Conservation (phyloP, 1,140 invertebrate genomes). For the Pinna nobilis region DNA sequence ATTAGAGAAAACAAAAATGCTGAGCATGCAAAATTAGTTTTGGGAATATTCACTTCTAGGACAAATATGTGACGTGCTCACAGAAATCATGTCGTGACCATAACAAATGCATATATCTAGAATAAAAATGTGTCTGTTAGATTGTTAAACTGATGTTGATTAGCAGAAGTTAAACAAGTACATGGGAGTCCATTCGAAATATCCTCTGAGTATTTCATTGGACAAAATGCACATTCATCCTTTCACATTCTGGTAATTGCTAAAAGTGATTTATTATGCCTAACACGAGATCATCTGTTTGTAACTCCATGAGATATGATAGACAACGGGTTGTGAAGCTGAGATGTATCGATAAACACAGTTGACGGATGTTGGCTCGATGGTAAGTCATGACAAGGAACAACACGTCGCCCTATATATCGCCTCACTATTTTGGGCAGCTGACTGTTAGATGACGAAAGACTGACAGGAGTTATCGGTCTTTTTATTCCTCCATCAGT, state of each 20-base stretch:
- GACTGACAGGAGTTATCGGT: constrained; percentile 41
- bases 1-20: too few species aligned
- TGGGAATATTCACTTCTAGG: too few species aligned
- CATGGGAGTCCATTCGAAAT: background rate
- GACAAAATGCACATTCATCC: background rate
- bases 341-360: constrained; percentile 53
- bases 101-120: too few species aligned
- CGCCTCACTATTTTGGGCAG: constrained; percentile 52
- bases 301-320: constrained; percentile 48
- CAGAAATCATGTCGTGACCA: too few species aligned
- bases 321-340: constrained; percentile 50
- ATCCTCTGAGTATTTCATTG: background rate
- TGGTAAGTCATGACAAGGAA: constrained; percentile 52
- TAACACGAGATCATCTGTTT: constrained; percentile 31
- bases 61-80: too few species aligned
- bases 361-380: constrained; percentile 23
- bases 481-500: constrained; percentile 53
- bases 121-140: too few species aligned
- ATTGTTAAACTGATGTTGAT: too few species aligned
- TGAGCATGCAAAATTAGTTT: too few species aligned
- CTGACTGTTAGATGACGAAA: constrained; percentile 7
- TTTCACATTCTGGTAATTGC: too few species aligned
- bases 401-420: constrained; percentile 48
- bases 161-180: too few species aligned
- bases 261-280: too few species aligned